These are phyloP conservation scores for Sphaerodactylus townsendi DNA, from an alignment of 2,113 vertebrate genomes.

Conservation along the genomic window DNA sequence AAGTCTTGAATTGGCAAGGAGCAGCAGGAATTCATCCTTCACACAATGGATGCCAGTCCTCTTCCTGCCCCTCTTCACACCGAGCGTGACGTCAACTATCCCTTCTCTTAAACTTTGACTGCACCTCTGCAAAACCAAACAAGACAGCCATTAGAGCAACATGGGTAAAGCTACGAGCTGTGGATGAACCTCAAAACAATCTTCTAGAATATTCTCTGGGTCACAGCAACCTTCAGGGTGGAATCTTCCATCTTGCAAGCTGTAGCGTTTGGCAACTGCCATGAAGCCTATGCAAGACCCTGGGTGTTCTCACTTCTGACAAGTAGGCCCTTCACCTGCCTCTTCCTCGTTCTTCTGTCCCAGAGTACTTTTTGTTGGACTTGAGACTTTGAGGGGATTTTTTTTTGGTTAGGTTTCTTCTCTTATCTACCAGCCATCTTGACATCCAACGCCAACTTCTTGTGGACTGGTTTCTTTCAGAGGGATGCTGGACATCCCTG, in stretches of 20 bases:
- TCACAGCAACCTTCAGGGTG: not conserved
- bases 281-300: not conserved
- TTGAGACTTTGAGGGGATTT: no score
- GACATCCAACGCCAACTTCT: not conserved
- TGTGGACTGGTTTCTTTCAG: not conserved
- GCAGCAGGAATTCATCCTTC: not conserved
- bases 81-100: no score
- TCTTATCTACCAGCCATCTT: no score
- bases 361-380: no score
- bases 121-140: no score
- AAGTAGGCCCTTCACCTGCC: not conserved
- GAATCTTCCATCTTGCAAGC: not conserved
- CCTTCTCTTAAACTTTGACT: no score
- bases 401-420: no score
- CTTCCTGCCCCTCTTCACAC: no score
- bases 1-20: not conserved
- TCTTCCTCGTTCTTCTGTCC: not conserved
- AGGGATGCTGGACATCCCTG: not conserved
- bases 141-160: no score
- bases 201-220: not conserved
- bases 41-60: no score
- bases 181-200: not conserved
- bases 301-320: not conserved
- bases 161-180: not conserved
- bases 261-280: no score